Base-by-base conservation (phyloP, 2,888 invertebrate species). In the Autographa gamma region DNA sequence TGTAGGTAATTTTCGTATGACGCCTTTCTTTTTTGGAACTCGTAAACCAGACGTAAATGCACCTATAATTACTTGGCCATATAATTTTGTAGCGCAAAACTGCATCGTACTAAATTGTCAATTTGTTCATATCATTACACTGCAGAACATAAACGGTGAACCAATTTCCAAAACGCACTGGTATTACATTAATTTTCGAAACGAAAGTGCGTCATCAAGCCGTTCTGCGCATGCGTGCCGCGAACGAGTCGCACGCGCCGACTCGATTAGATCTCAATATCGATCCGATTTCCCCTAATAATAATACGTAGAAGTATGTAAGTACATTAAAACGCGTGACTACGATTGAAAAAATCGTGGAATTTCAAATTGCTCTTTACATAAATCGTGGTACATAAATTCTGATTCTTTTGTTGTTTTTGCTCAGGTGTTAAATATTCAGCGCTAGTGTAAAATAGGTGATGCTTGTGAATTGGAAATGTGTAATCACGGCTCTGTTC, bases 271-370 rank as follows among this genome's bases (percentile, higher is more conserved):
- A 79, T 81, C 72, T 74, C 69, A 71, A 75, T 76, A 82, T 77
- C 73, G 73, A 71, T 66, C 66, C 79, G 81, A 84, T 85, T 81
- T 88, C 86, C 83, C 80, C 85, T 83, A 88, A 88, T 85, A 85
- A 81, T 71, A 80, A 77, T 73, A 77, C 75, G 43, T 60, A 48
- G 65, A 38, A 75, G 69, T 18, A 54, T 78, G 70, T 59, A 5
- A 76, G 63, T 73, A 76, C 76, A 67, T 77, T 73, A 79, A 77
- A 81, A 72, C 71, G 71, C 75, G 74, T 79, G 80, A 79, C 74
- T 75, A 80, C 70, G 67, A 79, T 81, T 80, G 66, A 77, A 48
- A 76, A 77, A 80, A 76, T 83, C 78, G 81, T 83, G 86, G 83
- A 78, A 82, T 80, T 73, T 72, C 63, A 70, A 82, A 75, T 62